These are phyloP conservation scores for Hirtodrosophila confusa DNA, from an alignment of 2,888 invertebrate genomes.

Conservation along the genomic window DNA sequence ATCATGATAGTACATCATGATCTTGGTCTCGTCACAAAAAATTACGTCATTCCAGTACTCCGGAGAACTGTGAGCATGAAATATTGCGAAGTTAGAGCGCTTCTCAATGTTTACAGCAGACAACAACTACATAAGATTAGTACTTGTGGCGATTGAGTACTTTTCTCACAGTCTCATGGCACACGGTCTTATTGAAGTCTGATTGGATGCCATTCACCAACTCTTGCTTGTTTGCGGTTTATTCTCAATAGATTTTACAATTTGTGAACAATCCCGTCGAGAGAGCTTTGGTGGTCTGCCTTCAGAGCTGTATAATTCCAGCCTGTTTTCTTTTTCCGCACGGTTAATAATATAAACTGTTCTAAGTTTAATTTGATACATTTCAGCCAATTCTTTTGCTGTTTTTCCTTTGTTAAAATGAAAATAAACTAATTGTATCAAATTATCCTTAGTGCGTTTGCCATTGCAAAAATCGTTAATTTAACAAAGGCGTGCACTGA, in stretches of 20 bases:
- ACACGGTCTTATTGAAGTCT: constrained; percentile 1
- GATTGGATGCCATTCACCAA: not conserved
- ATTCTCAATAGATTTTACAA: constrained; percentile 9
- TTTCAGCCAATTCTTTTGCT: not conserved
- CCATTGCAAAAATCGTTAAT: not conserved
- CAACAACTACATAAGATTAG: not conserved
- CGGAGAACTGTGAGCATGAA: not conserved
- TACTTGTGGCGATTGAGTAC: constrained; percentile 1
- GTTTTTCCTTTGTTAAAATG: not conserved
- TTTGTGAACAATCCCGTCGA: not conserved
- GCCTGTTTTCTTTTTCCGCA: not conserved
- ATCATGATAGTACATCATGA: constrained; percentile 11
- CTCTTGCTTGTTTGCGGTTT: constrained; percentile 4
- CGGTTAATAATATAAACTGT: not conserved
- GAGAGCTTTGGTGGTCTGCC: not conserved
- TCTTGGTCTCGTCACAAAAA: constrained; percentile 21
- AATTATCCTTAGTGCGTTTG: not conserved
- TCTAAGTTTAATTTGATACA: not conserved
- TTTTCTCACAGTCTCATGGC: constrained; percentile 10
- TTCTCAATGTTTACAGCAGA: constrained; percentile 5
- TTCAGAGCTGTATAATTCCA: not conserved
- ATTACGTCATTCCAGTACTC: constrained; percentile 14
- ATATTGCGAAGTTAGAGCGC: not conserved
- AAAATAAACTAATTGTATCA: not conserved
- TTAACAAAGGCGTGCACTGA: not conserved